Percentiles rank a stretch among this genome's conserved stretches.
Evolutionary conservation across 2,797 vertebrate genomes (phyloP).

Genomic region (Acanthurus lineatus): DNA sequence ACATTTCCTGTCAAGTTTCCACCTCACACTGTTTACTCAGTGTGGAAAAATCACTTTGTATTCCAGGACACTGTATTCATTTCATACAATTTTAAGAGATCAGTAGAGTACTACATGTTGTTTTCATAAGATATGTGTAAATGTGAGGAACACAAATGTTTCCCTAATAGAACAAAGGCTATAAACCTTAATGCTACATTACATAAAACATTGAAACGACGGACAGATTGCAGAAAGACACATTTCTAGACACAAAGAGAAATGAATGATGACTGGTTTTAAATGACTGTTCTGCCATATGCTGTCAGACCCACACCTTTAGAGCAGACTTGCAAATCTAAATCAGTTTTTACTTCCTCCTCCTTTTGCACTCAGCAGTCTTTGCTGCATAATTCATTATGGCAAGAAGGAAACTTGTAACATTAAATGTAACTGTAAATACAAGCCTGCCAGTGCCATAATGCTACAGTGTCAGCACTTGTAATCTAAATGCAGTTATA

Average conservation of each 20-base stretch:
- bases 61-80: neutral
- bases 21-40: neutral
- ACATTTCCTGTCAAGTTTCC: neutral
- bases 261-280: neutral
- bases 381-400: conserved; percentile 25
- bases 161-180: neutral
- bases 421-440: conserved; percentile 15
- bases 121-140: neutral
- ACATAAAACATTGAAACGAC: conserved; percentile 3
- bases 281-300: neutral
- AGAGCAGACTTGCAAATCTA: conserved; percentile 1
- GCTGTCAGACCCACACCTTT: conserved; percentile 1
- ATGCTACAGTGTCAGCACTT: neutral
- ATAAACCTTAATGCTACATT: neutral
- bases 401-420: neutral
- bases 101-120: neutral
- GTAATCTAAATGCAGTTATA: neutral
- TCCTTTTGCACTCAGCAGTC: neutral
- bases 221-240: neutral
- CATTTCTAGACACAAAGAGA: neutral
- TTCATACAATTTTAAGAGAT: neutral
- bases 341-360: neutral
- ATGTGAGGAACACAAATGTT: neutral
- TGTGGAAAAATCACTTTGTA: neutral
- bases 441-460: conserved; percentile 2